phyloP scores from a whole-genome alignment of 1,140 invertebrate species.

The Oedothorax gibbosus region DNA sequence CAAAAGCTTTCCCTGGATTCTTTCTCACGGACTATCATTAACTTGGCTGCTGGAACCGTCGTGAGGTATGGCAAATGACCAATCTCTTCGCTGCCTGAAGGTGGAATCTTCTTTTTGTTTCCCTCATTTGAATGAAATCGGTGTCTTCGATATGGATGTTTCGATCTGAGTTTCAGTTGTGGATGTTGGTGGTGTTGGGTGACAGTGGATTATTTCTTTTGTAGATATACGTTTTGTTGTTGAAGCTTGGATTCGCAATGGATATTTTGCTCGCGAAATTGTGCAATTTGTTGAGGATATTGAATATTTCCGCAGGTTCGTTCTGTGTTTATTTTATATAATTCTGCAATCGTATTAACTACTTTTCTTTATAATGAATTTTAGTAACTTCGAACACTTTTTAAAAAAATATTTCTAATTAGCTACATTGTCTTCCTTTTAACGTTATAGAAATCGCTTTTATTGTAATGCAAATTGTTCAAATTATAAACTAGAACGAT shows the following conservation, averaged over 20 bases:
- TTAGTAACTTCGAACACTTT: too few species aligned
- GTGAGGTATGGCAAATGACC: constrained; percentile 31
- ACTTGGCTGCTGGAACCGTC: not conserved
- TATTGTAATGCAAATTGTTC: too few species aligned
- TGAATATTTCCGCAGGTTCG: constrained; percentile 48
- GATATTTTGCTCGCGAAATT: constrained; percentile 37
- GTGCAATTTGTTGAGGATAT: constrained; percentile 49
- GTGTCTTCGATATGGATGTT: constrained; percentile 16
- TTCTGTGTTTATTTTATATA: not conserved
- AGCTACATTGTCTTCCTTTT: too few species aligned
- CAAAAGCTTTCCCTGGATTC: constrained; percentile 24
- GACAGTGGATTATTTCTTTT: not conserved
- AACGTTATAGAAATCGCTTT: too few species aligned
- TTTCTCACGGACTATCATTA: constrained; percentile 38
- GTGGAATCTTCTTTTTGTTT: not conserved
- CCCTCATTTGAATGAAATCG: constrained; percentile 22
- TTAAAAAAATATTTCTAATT: too few species aligned
- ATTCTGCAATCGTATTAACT: too few species aligned
- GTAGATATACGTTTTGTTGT: not conserved
- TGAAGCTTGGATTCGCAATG: constrained; percentile 21
- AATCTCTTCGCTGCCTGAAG: constrained; percentile 22
- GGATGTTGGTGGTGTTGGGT: not conserved
- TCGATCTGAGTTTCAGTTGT: not conserved
- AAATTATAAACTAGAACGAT: too few species aligned
- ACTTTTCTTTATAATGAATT: too few species aligned